Evolutionary conservation across 1,140 invertebrate species (phyloP).

Genomic region (Anadara kagoshimensis): DNA sequence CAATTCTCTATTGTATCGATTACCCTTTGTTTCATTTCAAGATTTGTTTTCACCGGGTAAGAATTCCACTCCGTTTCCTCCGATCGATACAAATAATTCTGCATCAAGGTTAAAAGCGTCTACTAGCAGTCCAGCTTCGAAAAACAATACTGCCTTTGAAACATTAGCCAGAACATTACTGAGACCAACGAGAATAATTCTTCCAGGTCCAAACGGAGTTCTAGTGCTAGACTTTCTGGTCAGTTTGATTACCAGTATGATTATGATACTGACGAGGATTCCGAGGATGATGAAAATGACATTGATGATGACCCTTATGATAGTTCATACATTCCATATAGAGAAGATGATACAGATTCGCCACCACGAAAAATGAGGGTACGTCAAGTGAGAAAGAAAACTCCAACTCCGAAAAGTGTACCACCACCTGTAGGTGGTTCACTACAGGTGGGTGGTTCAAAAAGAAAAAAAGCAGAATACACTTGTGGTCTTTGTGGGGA

Average conservation of each 20-base stretch:
- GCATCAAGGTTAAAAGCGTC: background rate
- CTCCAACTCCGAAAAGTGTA: background rate
- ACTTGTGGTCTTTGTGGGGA: conserved; percentile 13
- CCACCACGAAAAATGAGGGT: background rate
- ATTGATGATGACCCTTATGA: too few species aligned
- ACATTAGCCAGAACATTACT: conserved; percentile 10
- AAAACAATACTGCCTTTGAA: conserved; percentile 1
- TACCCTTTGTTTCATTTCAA: conserved; percentile 22
- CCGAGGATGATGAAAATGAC: too few species aligned
- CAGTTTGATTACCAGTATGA: too few species aligned
- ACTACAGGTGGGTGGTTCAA: background rate
- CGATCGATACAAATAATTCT: background rate
- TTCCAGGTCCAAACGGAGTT: background rate
- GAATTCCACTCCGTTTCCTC: background rate
- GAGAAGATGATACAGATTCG: conserved; percentile 4
- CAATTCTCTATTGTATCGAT: conserved; percentile 21
- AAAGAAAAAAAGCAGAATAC: background rate
- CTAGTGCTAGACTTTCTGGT: conserved; percentile 5
- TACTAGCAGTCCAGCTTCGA: background rate
- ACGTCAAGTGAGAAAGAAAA: background rate
- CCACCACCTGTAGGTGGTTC: too few species aligned
- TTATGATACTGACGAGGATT: too few species aligned
- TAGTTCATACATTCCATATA: too few species aligned
- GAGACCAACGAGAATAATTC: conserved; percentile 11
- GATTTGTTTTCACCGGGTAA: conserved; percentile 10